Percentiles rank a stretch among this genome's conserved stretches.
These are phyloP conservation scores for Hydroisotoma schaefferi DNA, from an alignment of 2,888 invertebrate species.

Conservation along the genomic window DNA sequence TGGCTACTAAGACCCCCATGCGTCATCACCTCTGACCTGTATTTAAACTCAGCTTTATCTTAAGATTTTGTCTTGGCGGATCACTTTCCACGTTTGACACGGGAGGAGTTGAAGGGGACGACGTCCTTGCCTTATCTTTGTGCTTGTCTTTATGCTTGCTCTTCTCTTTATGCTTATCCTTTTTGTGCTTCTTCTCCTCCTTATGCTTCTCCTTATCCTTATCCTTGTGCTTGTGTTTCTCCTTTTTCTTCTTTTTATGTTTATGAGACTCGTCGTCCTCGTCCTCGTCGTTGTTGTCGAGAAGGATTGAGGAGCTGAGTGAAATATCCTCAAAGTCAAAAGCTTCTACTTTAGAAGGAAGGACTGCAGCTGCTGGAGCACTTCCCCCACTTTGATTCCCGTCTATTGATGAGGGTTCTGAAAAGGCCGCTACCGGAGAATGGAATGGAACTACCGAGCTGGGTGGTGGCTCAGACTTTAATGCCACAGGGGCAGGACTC, in stretches of 20 bases:
- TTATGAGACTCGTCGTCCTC: conserved; percentile 29
- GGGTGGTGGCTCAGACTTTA: conserved; percentile 16
- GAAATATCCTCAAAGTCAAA: too few relatives aligned
- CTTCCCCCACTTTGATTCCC: conserved; percentile 17
- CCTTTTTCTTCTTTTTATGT: conserved; percentile 37
- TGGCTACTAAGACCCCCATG: background rate
- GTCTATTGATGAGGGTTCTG: conserved; percentile 10
- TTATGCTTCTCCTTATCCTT: conserved; percentile 41
- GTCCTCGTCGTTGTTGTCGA: conserved; percentile 13
- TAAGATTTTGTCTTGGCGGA: background rate
- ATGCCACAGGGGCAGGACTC: conserved; percentile 10
- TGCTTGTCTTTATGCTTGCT: conserved; percentile 28
- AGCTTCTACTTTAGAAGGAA: too few relatives aligned
- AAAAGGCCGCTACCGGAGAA: background rate
- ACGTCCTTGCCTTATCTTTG: too few relatives aligned
- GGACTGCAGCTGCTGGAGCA: conserved; percentile 14
- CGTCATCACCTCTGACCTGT: background rate
- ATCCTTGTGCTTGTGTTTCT: conserved; percentile 43
- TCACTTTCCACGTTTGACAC: too few relatives aligned
- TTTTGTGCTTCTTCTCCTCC: conserved; percentile 37
- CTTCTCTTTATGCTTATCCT: conserved; percentile 29
- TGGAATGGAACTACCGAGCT: conserved; percentile 10
- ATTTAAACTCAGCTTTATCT: background rate
- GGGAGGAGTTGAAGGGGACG: too few relatives aligned
- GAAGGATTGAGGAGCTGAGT: too few relatives aligned